Evolutionary conservation across 2,888 invertebrate species (phyloP), one percentile per base, ranked within the genome.

Genomic region (Nematopogon swammerdamellus): DNA sequence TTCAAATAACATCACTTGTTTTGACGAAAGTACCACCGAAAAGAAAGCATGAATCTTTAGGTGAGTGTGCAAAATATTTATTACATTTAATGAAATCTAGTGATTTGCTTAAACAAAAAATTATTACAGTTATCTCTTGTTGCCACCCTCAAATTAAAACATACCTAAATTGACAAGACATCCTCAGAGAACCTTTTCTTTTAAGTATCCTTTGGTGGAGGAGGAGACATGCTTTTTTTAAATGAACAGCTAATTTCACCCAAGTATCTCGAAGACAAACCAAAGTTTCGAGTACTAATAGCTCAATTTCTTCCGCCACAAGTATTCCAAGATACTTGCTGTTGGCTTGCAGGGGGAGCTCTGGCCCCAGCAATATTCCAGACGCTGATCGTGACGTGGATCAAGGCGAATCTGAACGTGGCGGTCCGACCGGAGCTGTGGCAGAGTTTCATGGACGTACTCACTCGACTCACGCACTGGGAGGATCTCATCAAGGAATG

Each of bases 341-440:
- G 49, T 47, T 18, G 46, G 36, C n/a, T 62, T 59, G 46, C 60
- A 70, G 90, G 90, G 42, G 90, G 90, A 25, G 90, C 89, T 62
- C 73, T 94, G 53, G 93, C 93, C 4, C 91, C 91, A 18, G 92
- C 93, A 0, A 84, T 92, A 57, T 91, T 92, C 61, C 91, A 97
- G 84, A 97, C 97, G 1, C 76, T 97, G 47, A 95, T 97, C 57
- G 96, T 97, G 55, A 97, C 97, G 2, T 97, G 97, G 97, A 97
- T 97, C 59, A 94, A 96, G 63, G 97, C 97, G 0, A 97, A 97
- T 72, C 82, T 97, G 58, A 95, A 96, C 68, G 96, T 97, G 5
- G 86, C 90, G 3, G 92, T 97, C 52, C 89, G 91, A 50, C 83
- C 88, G 5, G 89, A 92, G 60, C 74, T 97, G 45, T 98, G 97